Evolutionary conservation across 2,888 invertebrate genomes (phyloP).

Genomic region (Acanthosepion pharaonis): DNA sequence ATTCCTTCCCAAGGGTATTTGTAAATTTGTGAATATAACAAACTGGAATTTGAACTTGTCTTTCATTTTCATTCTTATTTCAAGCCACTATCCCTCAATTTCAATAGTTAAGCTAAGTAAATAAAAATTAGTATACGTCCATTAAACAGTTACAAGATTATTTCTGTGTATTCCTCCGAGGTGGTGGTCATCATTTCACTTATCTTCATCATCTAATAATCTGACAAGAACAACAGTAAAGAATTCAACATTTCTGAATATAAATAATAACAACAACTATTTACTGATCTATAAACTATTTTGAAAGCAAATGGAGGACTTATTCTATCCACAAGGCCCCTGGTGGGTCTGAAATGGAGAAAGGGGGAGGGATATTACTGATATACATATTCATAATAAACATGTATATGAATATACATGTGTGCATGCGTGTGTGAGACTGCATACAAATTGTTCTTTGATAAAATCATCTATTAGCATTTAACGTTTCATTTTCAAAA

Average conservation of each 20-base stretch:
- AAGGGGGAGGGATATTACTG: neutral
- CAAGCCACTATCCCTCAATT: no score
- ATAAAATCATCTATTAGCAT: slow-evolving; percentile 33
- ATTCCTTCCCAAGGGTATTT: no score
- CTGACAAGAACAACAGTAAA: neutral
- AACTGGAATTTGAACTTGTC: no score
- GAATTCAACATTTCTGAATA: neutral
- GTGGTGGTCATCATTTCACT: neutral
- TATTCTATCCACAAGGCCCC: neutral
- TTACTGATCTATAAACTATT: neutral
- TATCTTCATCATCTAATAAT: neutral
- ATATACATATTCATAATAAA: neutral
- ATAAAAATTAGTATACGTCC: no score
- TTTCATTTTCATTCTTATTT: no score
- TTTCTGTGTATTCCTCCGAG: no score
- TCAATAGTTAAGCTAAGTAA: no score
- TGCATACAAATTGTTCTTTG: neutral
- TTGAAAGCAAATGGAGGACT: neutral
- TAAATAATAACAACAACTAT: neutral
- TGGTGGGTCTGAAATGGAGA: neutral
- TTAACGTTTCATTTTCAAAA: slow-evolving; percentile 13
- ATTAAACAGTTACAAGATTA: no score
- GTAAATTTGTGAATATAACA: no score
- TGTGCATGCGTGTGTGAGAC: neutral
- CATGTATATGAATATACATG: neutral